Conservation (phyloP, 2,113 vertebrate species). For the Emydocephalus ijimae region DNA sequence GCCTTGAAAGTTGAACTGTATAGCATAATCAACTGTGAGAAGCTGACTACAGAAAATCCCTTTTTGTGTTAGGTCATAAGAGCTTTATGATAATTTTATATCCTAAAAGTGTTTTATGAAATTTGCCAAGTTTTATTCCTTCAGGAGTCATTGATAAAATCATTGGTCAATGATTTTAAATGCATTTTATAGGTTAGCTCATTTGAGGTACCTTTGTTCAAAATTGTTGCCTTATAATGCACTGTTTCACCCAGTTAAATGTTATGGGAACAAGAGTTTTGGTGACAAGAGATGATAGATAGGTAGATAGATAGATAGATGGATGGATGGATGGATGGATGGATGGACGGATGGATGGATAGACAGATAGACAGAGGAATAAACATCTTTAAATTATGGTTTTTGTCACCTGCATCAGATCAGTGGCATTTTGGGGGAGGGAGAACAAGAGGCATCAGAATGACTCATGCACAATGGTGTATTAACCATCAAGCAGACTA, state of each 20-base stretch:
- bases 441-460: background rate
- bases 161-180: background rate
- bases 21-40: background rate
- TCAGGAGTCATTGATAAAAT: background rate
- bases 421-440: background rate
- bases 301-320: background rate
- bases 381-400: background rate
- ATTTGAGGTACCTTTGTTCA: background rate
- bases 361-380: background rate
- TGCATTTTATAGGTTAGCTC: background rate
- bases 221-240: background rate
- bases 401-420: background rate
- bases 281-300: too few species aligned
- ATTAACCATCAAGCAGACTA: too few species aligned
- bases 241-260: background rate
- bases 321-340: rapidly evolving
- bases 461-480: background rate
- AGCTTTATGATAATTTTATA: background rate
- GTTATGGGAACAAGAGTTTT: background rate
- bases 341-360: rapidly evolving
- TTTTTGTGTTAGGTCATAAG: background rate
- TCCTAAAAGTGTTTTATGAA: background rate
- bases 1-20: background rate
- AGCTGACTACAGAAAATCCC: background rate
- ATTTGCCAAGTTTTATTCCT: background rate